A percentile compares a stretch with the other conserved stretches of the same genome.
Conservation (phyloP, 2,113 vertebrate genomes). For the Silurus meridionalis region DNA sequence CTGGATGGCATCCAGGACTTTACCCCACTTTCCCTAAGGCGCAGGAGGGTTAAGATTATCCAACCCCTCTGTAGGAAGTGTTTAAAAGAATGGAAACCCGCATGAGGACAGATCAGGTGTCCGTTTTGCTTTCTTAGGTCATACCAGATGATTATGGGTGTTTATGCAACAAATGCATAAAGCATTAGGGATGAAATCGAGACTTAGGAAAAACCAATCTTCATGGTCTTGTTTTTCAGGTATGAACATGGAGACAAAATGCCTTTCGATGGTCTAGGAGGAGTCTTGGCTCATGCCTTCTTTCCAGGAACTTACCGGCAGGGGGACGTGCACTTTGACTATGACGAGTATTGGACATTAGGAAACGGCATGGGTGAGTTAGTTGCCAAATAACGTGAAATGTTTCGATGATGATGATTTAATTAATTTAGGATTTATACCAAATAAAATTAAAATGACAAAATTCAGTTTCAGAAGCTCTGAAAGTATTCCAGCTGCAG, state of each 20-base stretch:
- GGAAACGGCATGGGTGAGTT: conserved; percentile 84
- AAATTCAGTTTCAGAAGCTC: neutral
- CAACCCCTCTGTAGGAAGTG: neutral
- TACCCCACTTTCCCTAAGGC: neutral
- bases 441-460: no score
- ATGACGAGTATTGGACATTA: conserved; percentile 90
- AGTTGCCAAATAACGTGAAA: neutral
- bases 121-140: neutral
- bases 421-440: neutral
- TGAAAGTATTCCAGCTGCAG: neutral
- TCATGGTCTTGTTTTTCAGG: conserved; percentile 64
- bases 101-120: neutral
- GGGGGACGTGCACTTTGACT: conserved; percentile 93
- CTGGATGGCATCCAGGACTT: conserved; percentile 8
- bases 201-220: neutral
- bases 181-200: neutral
- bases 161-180: neutral
- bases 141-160: neutral
- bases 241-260: conserved; percentile 92
- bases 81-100: conserved; percentile 2
- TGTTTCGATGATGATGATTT: neutral
- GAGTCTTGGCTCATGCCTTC: conserved; percentile 92
- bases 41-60: neutral
- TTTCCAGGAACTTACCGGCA: conserved; percentile 89
- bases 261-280: conserved; percentile 90